A percentile compares a stretch with the other conserved stretches of the same genome.
Conservation (phyloP, 2,113 vertebrate species). For the Dunckerocampus dactyliophorus region DNA sequence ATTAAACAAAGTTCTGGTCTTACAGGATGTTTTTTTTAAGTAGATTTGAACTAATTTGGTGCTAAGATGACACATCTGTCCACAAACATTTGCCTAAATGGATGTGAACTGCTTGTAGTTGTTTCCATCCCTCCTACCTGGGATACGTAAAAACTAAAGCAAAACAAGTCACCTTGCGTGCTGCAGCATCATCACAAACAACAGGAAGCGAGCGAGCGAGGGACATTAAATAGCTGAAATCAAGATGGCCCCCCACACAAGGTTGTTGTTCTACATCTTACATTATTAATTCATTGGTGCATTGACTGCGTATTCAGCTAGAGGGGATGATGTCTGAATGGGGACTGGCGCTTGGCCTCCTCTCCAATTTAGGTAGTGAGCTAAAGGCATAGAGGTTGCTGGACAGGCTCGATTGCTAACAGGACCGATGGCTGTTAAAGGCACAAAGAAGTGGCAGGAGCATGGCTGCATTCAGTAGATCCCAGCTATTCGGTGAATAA, state of each 20-base stretch:
- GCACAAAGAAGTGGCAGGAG: neutral
- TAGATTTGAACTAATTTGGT: neutral
- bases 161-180: conserved; percentile 19
- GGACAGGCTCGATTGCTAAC: neutral
- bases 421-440: neutral
- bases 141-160: neutral
- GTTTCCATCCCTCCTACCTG: neutral
- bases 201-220: conserved; percentile 34
- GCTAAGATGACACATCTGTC: neutral
- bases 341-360: conserved; percentile 22
- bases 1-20: conserved; percentile 25
- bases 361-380: conserved; percentile 24
- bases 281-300: conserved; percentile 73
- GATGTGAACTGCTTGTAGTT: neutral
- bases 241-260: conserved; percentile 44
- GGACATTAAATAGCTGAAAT: conserved; percentile 34
- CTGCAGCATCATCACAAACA: conserved; percentile 16
- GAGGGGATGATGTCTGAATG: conserved; percentile 47
- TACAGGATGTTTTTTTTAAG: neutral
- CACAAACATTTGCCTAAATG: neutral
- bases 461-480: no score
- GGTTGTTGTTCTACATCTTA: conserved; percentile 69
- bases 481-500: no score
- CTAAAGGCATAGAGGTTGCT: neutral
- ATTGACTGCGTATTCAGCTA: conserved; percentile 69